phyloP scores from a whole-genome alignment of 23 tunicate species.

The Ciona savignyi region DNA sequence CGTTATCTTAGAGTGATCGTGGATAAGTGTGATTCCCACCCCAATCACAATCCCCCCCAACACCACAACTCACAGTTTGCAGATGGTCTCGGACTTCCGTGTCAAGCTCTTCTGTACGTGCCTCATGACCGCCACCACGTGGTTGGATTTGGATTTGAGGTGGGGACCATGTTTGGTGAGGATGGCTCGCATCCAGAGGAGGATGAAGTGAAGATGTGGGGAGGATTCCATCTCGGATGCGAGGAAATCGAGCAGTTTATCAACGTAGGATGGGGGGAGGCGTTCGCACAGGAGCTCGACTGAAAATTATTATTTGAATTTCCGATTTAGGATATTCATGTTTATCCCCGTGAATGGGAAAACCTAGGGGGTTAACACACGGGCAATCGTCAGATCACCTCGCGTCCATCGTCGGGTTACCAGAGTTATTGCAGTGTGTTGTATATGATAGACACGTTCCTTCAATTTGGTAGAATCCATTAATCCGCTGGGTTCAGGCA shows the following conservation, averaged over 20 bases:
- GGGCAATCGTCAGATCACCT: no score
- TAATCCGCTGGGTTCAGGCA: no score
- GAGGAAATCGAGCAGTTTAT: conserved; percentile 31
- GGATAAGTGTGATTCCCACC: no score
- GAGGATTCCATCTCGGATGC: conserved; percentile 40
- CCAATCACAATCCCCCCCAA: no score
- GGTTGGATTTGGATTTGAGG: conserved; percentile 32
- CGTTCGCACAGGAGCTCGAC: conserved; percentile 35
- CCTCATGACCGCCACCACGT: conserved; percentile 31
- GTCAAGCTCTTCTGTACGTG: conserved; percentile 49
- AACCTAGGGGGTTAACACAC: no score
- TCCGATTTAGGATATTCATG: conserved; percentile 11
- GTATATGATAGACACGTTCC: no score
- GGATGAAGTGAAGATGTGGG: conserved; percentile 52
- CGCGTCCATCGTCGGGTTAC: no score
- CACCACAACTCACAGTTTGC: conserved; percentile 46
- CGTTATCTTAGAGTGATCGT: no score
- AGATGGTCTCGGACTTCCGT: conserved; percentile 32
- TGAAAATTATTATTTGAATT: conserved; percentile 2
- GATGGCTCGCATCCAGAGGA: conserved; percentile 57
- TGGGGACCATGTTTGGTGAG: conserved; percentile 41
- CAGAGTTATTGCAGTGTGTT: no score
- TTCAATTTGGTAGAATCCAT: no score
- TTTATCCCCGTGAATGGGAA: no score
- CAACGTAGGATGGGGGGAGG: conserved; percentile 42